Conservation (phyloP, 2,888 invertebrate genomes). For the Abscondita cerata region DNA sequence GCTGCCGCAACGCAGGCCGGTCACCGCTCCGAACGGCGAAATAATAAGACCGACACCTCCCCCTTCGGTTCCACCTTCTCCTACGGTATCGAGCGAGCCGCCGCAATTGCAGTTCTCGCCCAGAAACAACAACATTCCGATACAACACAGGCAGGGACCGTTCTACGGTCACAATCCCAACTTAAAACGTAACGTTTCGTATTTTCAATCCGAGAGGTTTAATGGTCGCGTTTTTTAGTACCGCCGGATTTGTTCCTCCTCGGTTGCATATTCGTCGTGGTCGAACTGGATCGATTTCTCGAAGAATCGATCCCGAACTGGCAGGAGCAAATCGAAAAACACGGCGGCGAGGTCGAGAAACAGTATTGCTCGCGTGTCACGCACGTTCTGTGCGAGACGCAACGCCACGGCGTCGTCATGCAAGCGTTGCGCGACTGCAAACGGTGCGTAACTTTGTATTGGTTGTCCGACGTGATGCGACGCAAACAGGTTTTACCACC, state of each 20-base stretch:
- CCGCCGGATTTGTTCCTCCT: constrained; percentile 89
- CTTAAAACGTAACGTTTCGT: constrained; percentile 64
- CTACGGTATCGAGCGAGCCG: constrained; percentile 54
- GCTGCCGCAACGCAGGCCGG: constrained; percentile 61
- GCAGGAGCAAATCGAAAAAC: constrained; percentile 56
- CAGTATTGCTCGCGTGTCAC: constrained; percentile 87
- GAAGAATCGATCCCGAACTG: constrained; percentile 53
- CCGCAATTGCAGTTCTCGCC: constrained; percentile 56
- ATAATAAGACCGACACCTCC: constrained; percentile 58
- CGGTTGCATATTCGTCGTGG: constrained; percentile 87
- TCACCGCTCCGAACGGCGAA: constrained; percentile 57
- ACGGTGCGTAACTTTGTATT: constrained; percentile 81
- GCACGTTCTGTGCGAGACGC: constrained; percentile 90
- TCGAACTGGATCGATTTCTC: constrained; percentile 54
- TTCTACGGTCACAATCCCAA: constrained; percentile 95
- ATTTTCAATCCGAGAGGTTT: neutral
- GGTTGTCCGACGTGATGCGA: constrained; percentile 90
- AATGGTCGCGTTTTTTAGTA: constrained; percentile 53
- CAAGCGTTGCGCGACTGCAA: constrained; percentile 76
- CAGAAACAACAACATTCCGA: constrained; percentile 54
- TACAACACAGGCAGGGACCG: constrained; percentile 66
- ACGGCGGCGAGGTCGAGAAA: constrained; percentile 75
- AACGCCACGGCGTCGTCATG: constrained; percentile 89
- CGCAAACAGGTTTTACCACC: constrained; percentile 89
- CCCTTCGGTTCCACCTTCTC: constrained; percentile 61